Base-by-base conservation (phyloP, 2,888 invertebrate genomes). In the Hirtodrosophila trivittata region DNA sequence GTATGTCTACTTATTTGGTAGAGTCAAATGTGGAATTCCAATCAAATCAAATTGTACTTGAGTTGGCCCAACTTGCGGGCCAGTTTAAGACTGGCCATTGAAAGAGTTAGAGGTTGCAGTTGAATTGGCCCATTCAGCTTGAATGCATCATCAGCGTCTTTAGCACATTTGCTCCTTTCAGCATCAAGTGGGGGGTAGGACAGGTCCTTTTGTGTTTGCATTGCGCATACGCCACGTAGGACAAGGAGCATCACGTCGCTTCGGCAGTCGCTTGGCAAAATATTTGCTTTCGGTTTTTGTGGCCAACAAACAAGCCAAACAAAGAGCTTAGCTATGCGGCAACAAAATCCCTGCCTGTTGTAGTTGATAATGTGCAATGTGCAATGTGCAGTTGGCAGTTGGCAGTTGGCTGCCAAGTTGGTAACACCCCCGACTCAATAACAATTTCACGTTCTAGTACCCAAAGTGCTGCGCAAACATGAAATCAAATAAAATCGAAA, bases 391-490 rank as follows among this genome's bases (percentile, higher is more conserved):
- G 46, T 41, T 45, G 50, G 16, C 18, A 21, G 18, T 21, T 21
- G 41, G 25, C 28, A 35, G 12, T 35, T 51, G 25, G 55, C 55
- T 43, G 46, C 35, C 35, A 55, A 35, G 39, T 51, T 16, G 16
- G 28, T 35, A 43, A 46, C 59, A 50, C 62, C 62, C 49, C 41
- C 39, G 63, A 59, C 57, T 69, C 75, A 66, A 76, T 77, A 76
- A 70, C 77, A 74, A 75, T 81, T 81, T 46, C 57, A 70, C 66
- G 66, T 67, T 46, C 50, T 35, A 46, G 30, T 73, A 50, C 51
- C 47, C 54, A 50, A 66, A 76, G 70, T 69, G 81, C 75, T 65
- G 56, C 30, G 57, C 75, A 81, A 76, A 76, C 81, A 81, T 42
- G 38, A 52, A 75, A 64, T 64, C 75, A 69, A 76, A 81, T 76